These are phyloP conservation scores for Calliphora vomitoria DNA, from an alignment of 2,888 invertebrate species.

Conservation along the genomic window DNA sequence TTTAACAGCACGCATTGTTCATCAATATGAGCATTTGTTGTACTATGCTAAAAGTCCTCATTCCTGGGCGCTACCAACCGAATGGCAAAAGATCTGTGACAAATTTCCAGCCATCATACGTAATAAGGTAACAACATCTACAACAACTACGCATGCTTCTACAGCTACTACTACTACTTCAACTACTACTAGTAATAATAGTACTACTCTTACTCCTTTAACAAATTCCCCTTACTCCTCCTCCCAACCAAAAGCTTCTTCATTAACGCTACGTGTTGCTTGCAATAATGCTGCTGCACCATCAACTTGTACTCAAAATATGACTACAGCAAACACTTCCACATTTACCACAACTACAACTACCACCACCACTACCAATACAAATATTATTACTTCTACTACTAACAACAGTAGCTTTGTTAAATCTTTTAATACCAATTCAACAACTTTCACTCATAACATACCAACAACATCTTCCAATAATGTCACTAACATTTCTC, in stretches of 20 bases:
- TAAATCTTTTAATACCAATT: constrained; percentile 44
- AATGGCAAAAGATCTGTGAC: constrained; percentile 83
- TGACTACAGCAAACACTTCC: constrained; percentile 57
- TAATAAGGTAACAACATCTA: constrained; percentile 84
- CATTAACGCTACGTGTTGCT: constrained; percentile 73
- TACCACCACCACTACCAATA: constrained; percentile 29
- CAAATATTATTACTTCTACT: constrained; percentile 43
- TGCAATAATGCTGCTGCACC: constrained; percentile 70
- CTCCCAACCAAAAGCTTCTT: constrained; percentile 66
- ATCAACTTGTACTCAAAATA: constrained; percentile 61
- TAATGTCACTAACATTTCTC: constrained; percentile 62
- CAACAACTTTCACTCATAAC: constrained; percentile 58
- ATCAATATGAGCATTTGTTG: constrained; percentile 83
- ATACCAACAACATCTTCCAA: constrained; percentile 43
- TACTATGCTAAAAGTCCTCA: constrained; percentile 84
- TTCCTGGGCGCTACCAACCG: constrained; percentile 83
- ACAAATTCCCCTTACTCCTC: constrained; percentile 61
- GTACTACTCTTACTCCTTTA: constrained; percentile 60
- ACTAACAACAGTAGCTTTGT: constrained; percentile 64
- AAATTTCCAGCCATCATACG: constrained; percentile 83
- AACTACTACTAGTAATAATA: constrained; percentile 69
- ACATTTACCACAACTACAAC: constrained; percentile 34
- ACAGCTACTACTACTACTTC: constrained; percentile 61
- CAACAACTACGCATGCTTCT: constrained; percentile 77
- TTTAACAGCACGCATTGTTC: constrained; percentile 82